Conservation (phyloP, 2,888 invertebrate species). For the Habrosyne pyritoides region DNA sequence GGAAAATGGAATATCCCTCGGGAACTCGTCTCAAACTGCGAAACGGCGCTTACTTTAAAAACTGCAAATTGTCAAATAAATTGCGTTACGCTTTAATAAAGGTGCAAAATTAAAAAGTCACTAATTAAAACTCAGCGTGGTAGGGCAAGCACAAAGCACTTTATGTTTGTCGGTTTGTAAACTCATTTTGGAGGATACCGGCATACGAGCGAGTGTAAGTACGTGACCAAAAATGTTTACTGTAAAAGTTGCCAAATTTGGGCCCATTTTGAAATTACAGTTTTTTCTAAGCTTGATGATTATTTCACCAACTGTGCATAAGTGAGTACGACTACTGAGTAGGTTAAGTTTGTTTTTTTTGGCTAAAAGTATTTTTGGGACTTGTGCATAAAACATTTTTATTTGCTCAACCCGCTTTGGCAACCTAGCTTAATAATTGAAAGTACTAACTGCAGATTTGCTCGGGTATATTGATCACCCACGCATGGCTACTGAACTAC, state of each 20-base stretch:
- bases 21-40: too few species aligned
- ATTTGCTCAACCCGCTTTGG: too few species aligned
- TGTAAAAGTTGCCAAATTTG: background rate
- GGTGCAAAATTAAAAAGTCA: background rate
- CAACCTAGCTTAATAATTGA: too few species aligned
- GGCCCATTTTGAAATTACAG: too few species aligned
- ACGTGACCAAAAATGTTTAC: background rate
- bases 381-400: too few species aligned
- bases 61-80: background rate
- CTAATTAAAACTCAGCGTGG: background rate
- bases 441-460: too few species aligned
- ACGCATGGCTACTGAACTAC: background rate
- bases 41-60: background rate
- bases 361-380: too few species aligned
- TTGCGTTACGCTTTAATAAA: background rate
- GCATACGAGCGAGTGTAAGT: background rate
- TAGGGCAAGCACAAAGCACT: background rate
- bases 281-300: too few species aligned
- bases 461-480: background rate
- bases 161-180: background rate
- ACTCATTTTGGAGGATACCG: background rate
- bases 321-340: too few species aligned
- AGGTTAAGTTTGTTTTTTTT: too few species aligned
- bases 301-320: too few species aligned
- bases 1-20: too few species aligned